Base-by-base conservation (phyloP, 2,113 vertebrate species). In the Melanerpes aurifrons region DNA sequence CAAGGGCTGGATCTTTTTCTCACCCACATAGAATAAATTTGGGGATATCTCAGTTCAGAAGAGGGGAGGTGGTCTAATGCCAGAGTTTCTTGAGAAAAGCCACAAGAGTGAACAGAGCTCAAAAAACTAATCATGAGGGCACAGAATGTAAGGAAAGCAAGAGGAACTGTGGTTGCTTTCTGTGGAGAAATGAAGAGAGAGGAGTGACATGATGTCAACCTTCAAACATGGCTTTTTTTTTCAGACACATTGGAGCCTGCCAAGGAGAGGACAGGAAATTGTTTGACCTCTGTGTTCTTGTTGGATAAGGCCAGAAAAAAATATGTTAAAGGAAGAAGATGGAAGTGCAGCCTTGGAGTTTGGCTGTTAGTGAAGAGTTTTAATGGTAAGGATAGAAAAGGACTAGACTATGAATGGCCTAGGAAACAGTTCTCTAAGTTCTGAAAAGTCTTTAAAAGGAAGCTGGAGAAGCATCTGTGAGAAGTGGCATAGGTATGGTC, bases 241-340 rank as follows among this genome's bases (percentile, higher is more conserved):
- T 77, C 28, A 74, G 92, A 78, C 32, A 57, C 57, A 75, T 71
- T 0, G 8, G 70, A 82, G 61, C 43, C 54, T 88, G 80, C 54
- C 88, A 86, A 66, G 31, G 54, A 83, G 53, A 83, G 58, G 37
- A 40, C 54, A 92, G 95, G 93, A 95, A 96, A 78, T 40, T 59
- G 26, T 74, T 53, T 94, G 90, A 78, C 76, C 73, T 83, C 48
- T 64, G 17, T 83, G 76, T 75, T 88, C 37, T 26, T 26, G 22
- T 68, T 0, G 1, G 88, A 86, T 93, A 95, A 83, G 45, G 81
- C 66, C 66, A 89, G 61, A 80, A 88, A 70, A 95, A 95, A 88
- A 48, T 64, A 32, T 86, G 64, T 69, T 67, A 73, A 67, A 21
- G 29, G 69, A 37, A 94, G 80, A 81, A 45, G 16, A 48, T 35